Evolutionary conservation across 2,797 vertebrate genomes (phyloP).

Genomic region (Sebastes goodei): DNA sequence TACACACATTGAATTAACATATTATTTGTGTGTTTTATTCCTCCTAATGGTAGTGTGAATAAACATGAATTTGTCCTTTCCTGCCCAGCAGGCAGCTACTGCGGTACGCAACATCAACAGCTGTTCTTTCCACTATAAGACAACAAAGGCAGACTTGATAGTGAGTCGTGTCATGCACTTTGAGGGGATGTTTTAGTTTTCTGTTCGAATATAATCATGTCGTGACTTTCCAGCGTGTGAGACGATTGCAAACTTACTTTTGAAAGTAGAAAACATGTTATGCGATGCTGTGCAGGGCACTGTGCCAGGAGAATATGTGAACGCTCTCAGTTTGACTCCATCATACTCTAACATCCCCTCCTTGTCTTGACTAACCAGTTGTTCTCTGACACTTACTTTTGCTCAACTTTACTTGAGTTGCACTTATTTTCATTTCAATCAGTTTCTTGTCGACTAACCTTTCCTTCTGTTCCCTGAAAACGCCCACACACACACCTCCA

Average conservation of each 20-base stretch:
- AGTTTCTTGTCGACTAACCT: slow-evolving; percentile 4
- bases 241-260: not conserved
- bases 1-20: slow-evolving; percentile 9
- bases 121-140: slow-evolving; percentile 45
- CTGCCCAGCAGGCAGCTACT: slow-evolving; percentile 46
- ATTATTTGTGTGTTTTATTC: slow-evolving; percentile 11
- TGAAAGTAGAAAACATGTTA: not conserved
- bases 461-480: slow-evolving; percentile 15
- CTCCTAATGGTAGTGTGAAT: slow-evolving; percentile 45
- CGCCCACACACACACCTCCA: slow-evolving; percentile 29
- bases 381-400: slow-evolving; percentile 1
- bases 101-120: slow-evolving; percentile 35
- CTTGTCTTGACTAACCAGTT: not conserved
- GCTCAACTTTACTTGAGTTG: slow-evolving; percentile 21
- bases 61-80: slow-evolving; percentile 58
- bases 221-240: slow-evolving; percentile 5
- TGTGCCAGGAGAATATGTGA: not conserved
- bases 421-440: slow-evolving; percentile 16
- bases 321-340: not conserved
- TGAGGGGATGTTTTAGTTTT: slow-evolving; percentile 6
- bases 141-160: slow-evolving; percentile 34
- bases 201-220: not conserved
- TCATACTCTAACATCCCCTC: not conserved
- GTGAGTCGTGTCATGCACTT: slow-evolving; percentile 18
- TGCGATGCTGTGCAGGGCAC: not conserved